Conservation (phyloP, 2,797 vertebrate species). For the Psittacula echo region DNA sequence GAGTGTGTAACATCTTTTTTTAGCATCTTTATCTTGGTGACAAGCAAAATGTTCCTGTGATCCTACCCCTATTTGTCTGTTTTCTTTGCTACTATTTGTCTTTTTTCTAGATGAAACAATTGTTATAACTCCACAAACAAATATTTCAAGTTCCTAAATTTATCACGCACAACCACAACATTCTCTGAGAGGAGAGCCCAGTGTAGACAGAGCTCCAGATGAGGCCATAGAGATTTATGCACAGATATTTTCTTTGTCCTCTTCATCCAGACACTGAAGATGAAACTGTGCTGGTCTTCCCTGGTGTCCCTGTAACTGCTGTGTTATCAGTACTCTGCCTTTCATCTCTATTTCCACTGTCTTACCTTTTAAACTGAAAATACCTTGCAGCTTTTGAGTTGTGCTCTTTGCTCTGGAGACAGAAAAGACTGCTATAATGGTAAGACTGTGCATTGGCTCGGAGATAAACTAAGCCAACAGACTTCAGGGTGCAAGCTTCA, state of each 20-base stretch:
- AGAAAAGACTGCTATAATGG: background rate
- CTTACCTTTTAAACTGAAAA: constrained; percentile 9
- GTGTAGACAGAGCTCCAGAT: constrained; percentile 26
- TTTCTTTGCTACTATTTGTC: background rate
- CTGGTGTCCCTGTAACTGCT: background rate
- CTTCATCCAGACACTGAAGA: background rate
- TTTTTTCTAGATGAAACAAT: constrained; percentile 17
- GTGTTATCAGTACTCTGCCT: background rate
- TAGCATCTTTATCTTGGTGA: background rate
- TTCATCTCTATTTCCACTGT: background rate
- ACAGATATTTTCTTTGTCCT: constrained; percentile 6
- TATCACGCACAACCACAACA: constrained; percentile 35
- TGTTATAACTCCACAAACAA: constrained; percentile 11
- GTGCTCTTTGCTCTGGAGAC: background rate
- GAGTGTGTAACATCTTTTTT: background rate
- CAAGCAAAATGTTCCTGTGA: background rate
- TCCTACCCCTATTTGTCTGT: background rate
- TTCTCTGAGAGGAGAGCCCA: constrained; percentile 18
- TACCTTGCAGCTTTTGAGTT: background rate
- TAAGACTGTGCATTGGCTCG: background rate
- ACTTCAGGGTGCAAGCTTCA: constrained; percentile 15
- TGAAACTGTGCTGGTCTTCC: background rate
- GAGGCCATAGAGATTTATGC: constrained; percentile 2
- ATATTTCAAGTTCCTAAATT: constrained; percentile 54
- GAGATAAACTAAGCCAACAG: background rate